A percentile compares a stretch with the other conserved stretches of the same genome.
Evolutionary conservation across 1,140 invertebrate genomes (phyloP).

Genomic region (Drosophila busckii): DNA sequence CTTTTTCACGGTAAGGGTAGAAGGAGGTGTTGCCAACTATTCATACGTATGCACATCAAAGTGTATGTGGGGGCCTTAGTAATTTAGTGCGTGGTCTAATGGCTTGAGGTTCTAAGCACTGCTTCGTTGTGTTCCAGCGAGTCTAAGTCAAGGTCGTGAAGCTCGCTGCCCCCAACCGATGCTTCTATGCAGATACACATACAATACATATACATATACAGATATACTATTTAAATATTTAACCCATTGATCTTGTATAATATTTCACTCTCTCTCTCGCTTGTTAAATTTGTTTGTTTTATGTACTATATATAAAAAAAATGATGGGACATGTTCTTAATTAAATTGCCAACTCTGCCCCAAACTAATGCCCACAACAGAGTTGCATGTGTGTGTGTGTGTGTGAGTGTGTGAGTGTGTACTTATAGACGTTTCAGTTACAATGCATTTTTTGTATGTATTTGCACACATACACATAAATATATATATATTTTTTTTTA

Average conservation of each 20-base stretch:
- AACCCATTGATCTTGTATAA: slow-evolving; percentile 4
- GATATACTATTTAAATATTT: neutral
- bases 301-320: slow-evolving; percentile 48
- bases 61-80: too few relatives aligned
- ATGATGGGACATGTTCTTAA: slow-evolving; percentile 46
- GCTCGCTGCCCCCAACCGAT: neutral
- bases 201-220: slow-evolving; percentile 1
- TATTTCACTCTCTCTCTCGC: slow-evolving; percentile 6
- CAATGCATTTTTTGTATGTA: slow-evolving; percentile 18
- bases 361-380: slow-evolving; percentile 27
- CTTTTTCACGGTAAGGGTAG: too few relatives aligned
- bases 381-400: slow-evolving; percentile 27
- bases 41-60: slow-evolving; percentile 22
- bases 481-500: slow-evolving; percentile 15
- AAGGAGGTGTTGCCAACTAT: too few relatives aligned
- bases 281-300: slow-evolving; percentile 33
- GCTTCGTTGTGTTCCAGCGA: slow-evolving; percentile 16
- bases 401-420: neutral
- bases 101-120: too few relatives aligned
- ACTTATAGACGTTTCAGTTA: slow-evolving; percentile 5
- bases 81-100: too few relatives aligned
- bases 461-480: neutral
- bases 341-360: slow-evolving; percentile 34
- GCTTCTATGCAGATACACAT: neutral
- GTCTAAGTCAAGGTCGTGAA: neutral